Evolutionary conservation across 2,113 vertebrate species (phyloP).

Genomic region (Phylloscopus whistleri): DNA sequence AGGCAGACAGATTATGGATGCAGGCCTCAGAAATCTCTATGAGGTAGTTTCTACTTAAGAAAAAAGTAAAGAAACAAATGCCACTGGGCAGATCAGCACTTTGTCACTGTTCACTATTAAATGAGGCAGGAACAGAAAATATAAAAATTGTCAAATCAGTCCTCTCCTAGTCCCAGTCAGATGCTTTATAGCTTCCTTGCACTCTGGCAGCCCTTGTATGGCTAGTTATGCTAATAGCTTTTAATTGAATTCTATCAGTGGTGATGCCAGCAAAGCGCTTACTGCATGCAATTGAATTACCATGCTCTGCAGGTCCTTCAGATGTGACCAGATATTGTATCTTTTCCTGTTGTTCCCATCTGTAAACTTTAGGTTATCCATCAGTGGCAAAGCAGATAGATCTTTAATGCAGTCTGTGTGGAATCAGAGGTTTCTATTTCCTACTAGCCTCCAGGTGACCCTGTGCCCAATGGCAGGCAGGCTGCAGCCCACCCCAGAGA

Average conservation of each 20-base stretch:
- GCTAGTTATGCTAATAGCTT: constrained; percentile 31
- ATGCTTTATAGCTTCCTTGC: not conserved
- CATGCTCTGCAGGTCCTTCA: constrained; percentile 12
- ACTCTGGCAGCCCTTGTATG: not conserved
- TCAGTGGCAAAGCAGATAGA: constrained; percentile 32
- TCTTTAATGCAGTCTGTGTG: constrained; percentile 2
- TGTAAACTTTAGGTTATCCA: constrained; percentile 19
- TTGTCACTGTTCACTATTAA: not conserved
- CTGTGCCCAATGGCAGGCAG: not conserved
- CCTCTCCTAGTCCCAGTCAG: not conserved
- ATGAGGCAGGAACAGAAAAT: not conserved
- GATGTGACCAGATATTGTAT: constrained; percentile 29
- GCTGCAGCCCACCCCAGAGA: not conserved
- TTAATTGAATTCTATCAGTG: constrained; percentile 26
- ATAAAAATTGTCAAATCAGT: not conserved
- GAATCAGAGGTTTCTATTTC: constrained; percentile 12
- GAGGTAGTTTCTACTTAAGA: not conserved
- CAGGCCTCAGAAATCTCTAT: not conserved
- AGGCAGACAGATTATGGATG: constrained; percentile 21
- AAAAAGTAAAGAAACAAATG: constrained; percentile 14
- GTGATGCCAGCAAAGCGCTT: fast-evolving
- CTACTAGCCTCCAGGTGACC: constrained; percentile 24
- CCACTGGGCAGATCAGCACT: not conserved
- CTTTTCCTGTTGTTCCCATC: constrained; percentile 44
- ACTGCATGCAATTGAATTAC: constrained; percentile 21